Conservation (phyloP, 2,888 invertebrate species). For the Laspeyria flexula region DNA sequence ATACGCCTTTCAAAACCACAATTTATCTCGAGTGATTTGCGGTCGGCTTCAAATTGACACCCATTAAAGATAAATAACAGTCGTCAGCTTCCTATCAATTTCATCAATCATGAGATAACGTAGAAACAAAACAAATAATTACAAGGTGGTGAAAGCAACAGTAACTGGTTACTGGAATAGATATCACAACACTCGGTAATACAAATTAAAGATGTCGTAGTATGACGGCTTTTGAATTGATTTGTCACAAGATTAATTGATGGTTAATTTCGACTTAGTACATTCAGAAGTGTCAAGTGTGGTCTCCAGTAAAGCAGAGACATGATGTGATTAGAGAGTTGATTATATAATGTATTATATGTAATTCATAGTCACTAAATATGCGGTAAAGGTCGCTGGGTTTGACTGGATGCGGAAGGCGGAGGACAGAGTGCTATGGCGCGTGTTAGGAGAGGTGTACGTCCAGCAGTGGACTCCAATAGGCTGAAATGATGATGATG, state of each 20-base stretch:
- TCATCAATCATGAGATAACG: neutral
- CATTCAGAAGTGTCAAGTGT: neutral
- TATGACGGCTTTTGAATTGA: neutral
- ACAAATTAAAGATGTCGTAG: neutral
- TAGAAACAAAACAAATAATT: slow-evolving; percentile 13
- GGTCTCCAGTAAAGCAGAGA: too few relatives aligned
- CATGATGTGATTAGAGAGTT: too few relatives aligned
- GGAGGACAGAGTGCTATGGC: too few relatives aligned
- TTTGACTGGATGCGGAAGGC: too few relatives aligned
- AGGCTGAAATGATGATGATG: too few relatives aligned
- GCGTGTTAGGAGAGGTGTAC: too few relatives aligned
- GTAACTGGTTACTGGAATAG: neutral
- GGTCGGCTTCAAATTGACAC: neutral
- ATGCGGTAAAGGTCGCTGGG: too few relatives aligned
- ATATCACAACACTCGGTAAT: slow-evolving; percentile 15
- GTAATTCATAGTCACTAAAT: too few relatives aligned
- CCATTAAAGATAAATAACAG: neutral
- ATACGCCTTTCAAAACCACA: neutral
- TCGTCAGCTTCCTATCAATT: neutral
- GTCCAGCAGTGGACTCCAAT: too few relatives aligned
- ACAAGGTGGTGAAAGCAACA: neutral
- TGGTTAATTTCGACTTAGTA: neutral
- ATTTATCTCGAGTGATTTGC: neutral
- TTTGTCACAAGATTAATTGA: neutral
- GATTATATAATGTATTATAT: too few relatives aligned